These are phyloP conservation scores for Alloplasta piceator DNA, from an alignment of 2,888 invertebrate genomes.

Conservation along the genomic window DNA sequence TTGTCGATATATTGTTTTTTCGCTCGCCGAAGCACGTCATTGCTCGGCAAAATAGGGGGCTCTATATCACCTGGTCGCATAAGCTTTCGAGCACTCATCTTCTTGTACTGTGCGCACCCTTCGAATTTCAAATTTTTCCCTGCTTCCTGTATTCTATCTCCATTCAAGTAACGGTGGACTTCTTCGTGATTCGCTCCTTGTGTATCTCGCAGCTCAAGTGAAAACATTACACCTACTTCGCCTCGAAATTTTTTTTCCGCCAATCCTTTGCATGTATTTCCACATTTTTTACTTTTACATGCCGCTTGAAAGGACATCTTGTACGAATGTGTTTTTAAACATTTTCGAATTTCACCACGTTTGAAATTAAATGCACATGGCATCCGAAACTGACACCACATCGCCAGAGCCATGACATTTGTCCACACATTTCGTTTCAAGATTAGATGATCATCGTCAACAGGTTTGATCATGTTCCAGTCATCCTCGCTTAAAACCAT, in stretches of 20 bases:
- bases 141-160: conserved; percentile 33
- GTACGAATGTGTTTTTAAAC: background rate
- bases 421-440: conserved; percentile 38
- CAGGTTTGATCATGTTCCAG: conserved; percentile 1
- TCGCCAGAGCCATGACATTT: conserved; percentile 30
- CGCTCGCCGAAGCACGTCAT: background rate
- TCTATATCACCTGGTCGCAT: conserved; percentile 53
- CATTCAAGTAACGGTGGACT: too few species aligned
- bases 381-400: conserved; percentile 22
- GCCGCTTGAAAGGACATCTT: conserved; percentile 11
- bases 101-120: conserved; percentile 43
- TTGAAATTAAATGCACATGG: conserved; percentile 15
- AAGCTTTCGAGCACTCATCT: conserved; percentile 36
- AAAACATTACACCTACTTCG: conserved; percentile 20
- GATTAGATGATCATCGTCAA: background rate
- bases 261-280: conserved; percentile 17
- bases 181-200: conserved; percentile 17
- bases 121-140: conserved; percentile 45
- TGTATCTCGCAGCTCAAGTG: conserved; percentile 34
- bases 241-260: background rate
- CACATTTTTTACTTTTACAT: conserved; percentile 36
- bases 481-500: background rate
- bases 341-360: background rate
- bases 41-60: conserved; percentile 47
- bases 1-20: background rate